Evolutionary conservation across 2,888 invertebrate genomes (phyloP).

Genomic region (Oscheius sp.): DNA sequence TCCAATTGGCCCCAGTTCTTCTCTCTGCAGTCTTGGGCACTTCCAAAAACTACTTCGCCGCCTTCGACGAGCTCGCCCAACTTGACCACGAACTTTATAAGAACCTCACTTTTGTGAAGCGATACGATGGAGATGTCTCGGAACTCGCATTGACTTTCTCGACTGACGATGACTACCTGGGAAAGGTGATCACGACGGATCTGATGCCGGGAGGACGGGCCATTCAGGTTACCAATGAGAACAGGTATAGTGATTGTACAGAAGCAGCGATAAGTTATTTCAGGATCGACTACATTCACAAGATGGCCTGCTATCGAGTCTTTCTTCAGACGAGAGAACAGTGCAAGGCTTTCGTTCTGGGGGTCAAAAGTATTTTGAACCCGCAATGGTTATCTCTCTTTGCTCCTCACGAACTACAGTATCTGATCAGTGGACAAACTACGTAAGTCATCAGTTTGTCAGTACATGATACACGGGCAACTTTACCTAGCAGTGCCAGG

Average conservation of each 20-base stretch:
- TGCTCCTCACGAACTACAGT: constrained; percentile 91
- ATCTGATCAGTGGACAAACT: constrained; percentile 83
- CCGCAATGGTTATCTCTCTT: constrained; percentile 95
- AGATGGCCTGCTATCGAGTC: constrained; percentile 98
- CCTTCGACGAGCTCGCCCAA: constrained; percentile 96
- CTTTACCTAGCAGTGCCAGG: not conserved
- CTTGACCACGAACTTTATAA: constrained; percentile 94
- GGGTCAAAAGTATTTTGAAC: constrained; percentile 78
- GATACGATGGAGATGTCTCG: constrained; percentile 82
- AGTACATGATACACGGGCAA: too few species aligned
- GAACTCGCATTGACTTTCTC: constrained; percentile 89
- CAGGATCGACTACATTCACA: constrained; percentile 95
- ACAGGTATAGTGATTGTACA: constrained; percentile 80
- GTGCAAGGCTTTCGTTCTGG: constrained; percentile 90
- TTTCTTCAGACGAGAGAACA: constrained; percentile 97
- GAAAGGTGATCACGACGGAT: constrained; percentile 85
- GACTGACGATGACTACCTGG: constrained; percentile 68
- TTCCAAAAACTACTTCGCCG: constrained; percentile 81
- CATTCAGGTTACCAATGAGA: constrained; percentile 92
- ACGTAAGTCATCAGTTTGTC: constrained; percentile 36
- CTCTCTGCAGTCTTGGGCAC: constrained; percentile 84
- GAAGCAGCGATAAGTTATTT: constrained; percentile 41
- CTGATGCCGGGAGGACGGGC: constrained; percentile 93
- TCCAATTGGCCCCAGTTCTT: constrained; percentile 98
- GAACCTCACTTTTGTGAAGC: constrained; percentile 77